Conservation (phyloP, 2,888 invertebrate species). For the Dinocampus coccinellae region DNA sequence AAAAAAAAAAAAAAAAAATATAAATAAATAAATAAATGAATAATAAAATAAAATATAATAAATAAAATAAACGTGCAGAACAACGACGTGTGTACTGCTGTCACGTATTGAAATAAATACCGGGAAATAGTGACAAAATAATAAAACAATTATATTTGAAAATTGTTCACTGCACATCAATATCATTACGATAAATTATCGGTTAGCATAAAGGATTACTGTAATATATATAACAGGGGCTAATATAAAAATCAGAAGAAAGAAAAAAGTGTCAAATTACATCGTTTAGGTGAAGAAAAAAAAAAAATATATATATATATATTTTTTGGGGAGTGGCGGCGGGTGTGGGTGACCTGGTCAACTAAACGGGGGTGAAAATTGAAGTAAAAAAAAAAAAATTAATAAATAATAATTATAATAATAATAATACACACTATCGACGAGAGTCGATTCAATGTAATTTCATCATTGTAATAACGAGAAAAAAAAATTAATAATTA, state of each 20-base stretch:
- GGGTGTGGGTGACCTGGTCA: conserved; percentile 36
- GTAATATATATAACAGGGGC: conserved; percentile 13
- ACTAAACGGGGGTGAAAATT: conserved; percentile 27
- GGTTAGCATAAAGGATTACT: not conserved
- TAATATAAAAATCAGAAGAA: too few relatives aligned
- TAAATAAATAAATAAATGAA: too few relatives aligned
- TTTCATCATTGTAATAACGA: not conserved
- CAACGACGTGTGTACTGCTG: too few relatives aligned
- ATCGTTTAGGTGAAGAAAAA: conserved; percentile 32
- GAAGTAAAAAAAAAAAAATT: conserved; percentile 13
- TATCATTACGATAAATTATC: not conserved
- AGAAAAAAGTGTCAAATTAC: conserved; percentile 38
- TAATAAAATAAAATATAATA: too few relatives aligned
- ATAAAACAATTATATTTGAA: not conserved
- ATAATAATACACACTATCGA: too few relatives aligned
- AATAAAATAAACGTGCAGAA: not conserved
- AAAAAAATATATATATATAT: too few relatives aligned
- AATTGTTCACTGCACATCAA: not conserved
- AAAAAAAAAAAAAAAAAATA: too few relatives aligned
- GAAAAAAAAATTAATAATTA: too few relatives aligned
- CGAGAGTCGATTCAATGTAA: not conserved
- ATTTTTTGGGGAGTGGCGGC: conserved; percentile 34
- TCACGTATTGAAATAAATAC: not conserved
- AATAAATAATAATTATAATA: too few relatives aligned
- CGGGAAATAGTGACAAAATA: not conserved